Conservation (phyloP, 2,113 vertebrate genomes). For the Pipra filicauda region DNA sequence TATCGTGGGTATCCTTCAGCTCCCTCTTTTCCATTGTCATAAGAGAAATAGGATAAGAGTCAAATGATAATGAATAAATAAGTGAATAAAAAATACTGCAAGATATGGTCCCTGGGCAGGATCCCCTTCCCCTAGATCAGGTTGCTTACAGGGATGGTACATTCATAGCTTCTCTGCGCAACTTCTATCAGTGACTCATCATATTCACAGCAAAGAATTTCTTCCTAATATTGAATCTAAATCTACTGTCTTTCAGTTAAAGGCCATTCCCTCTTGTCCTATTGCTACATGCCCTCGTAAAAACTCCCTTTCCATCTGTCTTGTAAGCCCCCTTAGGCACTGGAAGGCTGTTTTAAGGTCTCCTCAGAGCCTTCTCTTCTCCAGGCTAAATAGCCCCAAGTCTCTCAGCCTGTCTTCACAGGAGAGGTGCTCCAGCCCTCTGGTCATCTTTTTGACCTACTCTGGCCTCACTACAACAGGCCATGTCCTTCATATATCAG, state of each 20-base stretch:
- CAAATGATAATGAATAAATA: neutral
- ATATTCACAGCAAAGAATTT: neutral
- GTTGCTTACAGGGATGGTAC: neutral
- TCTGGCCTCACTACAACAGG: neutral
- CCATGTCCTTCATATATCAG: neutral
- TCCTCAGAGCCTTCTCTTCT: neutral
- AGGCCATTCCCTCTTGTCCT: neutral
- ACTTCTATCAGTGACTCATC: neutral
- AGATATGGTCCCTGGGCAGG: neutral
- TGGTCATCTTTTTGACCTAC: neutral
- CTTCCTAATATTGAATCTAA: neutral
- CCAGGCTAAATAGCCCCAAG: neutral
- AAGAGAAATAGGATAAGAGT: neutral
- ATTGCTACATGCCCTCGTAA: neutral
- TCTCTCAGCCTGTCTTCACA: neutral
- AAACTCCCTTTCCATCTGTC: neutral
- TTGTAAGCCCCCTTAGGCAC: neutral
- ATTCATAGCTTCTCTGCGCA: neutral
- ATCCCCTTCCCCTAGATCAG: neutral
- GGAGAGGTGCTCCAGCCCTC: no score
- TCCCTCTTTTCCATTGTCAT: neutral
- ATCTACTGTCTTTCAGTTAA: neutral
- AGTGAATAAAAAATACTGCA: neutral
- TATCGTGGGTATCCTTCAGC: neutral
- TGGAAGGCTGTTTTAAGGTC: neutral